Percentiles rank a stretch among this genome's conserved stretches.
phyloP scores from a whole-genome alignment of 2,113 vertebrate species.

The Felis catus region F.catus_Fca126_mat1.0 CM031413.1:133135001-133135500 shows the following conservation, averaged over 20 bases:
- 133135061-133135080: too few relatives aligned
- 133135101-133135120: background rate
- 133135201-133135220: background rate
- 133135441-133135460: constrained; percentile 57
- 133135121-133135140: background rate
- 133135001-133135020: too few relatives aligned
- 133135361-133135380: background rate
- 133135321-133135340: constrained; percentile 32
- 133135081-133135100: background rate
- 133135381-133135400: constrained; percentile 51
- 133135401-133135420: constrained; percentile 54
- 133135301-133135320: background rate
- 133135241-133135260: background rate
- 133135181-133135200: background rate
- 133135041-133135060: too few relatives aligned
- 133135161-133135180: background rate
- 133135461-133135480: constrained; percentile 62
- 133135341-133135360: background rate
- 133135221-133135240: background rate
- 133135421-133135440: constrained; percentile 41
- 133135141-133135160: background rate
- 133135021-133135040: too few relatives aligned
- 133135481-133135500: constrained; percentile 56
- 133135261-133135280: constrained; percentile 19
- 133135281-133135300: background rate